These are phyloP conservation scores for Eulithis prunata DNA, from an alignment of 2,888 invertebrate genomes.

Conservation along the genomic window DNA sequence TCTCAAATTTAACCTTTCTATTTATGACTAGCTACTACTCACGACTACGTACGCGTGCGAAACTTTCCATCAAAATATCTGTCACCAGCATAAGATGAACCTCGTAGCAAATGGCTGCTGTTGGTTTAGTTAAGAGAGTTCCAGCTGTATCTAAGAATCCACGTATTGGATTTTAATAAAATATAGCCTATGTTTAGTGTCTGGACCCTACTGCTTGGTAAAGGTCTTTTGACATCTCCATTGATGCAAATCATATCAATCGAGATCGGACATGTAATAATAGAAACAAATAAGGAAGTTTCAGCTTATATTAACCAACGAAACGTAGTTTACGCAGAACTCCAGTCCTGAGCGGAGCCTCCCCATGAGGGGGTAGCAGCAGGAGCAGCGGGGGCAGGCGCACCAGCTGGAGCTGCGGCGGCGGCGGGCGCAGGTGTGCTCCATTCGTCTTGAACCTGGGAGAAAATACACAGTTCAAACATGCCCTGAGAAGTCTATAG, in stretches of 20 bases:
- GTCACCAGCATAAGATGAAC: too few relatives aligned
- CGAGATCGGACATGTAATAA: neutral
- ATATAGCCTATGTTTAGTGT: too few relatives aligned
- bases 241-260: too few relatives aligned
- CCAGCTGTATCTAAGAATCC: too few relatives aligned
- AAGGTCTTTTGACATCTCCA: neutral
- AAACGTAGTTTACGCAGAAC: constrained; percentile 66
- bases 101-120: too few relatives aligned
- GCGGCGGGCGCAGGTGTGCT: constrained; percentile 62
- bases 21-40: too few relatives aligned
- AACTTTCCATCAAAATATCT: too few relatives aligned
- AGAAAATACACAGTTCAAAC: constrained; percentile 11
- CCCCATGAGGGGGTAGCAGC: constrained; percentile 85
- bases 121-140: too few relatives aligned
- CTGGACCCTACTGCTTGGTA: neutral
- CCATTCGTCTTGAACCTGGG: constrained; percentile 85
- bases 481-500: too few relatives aligned
- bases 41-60: too few relatives aligned
- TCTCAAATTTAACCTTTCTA: too few relatives aligned
- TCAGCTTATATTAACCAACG: constrained; percentile 64
- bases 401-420: constrained; percentile 51
- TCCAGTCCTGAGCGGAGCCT: constrained; percentile 84
- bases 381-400: constrained; percentile 65
- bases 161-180: too few relatives aligned
- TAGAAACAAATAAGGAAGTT: constrained; percentile 52